Evolutionary conservation across 2,113 vertebrate species (phyloP), one percentile per base, ranked within the genome.

Genomic region (Anoura caudifer): DNA sequence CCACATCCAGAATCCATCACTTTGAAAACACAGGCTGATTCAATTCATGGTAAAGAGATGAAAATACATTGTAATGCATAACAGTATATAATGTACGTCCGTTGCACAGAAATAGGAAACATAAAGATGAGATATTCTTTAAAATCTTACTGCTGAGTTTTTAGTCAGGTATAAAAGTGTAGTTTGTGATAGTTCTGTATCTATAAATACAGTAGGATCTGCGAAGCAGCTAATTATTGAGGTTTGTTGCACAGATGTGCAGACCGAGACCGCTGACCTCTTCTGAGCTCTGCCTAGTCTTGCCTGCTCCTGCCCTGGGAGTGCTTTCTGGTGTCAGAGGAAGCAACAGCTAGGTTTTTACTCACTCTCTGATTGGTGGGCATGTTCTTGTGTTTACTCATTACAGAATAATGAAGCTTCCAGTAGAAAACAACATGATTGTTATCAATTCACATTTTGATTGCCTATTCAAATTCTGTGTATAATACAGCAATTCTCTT

Each of bases 341-440:
- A 59, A 76, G 70, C 38, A 24, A 5, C 9, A 22, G 19, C 10
- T 2, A 31, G 1, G 10, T 79, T 69, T 61, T 43, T 65, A 52
- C 11, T 38, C n/a, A 50, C 24, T 52, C 31, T 38, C 28, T 50
- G 33, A 72, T 2, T 56, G 41, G 52, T 41, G 41, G 76, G 28
- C 19, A 52, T 77, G 19, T 43, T 38, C 50, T 19, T 77, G 31
- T 59, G 16, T 90, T 90, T 73, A 83, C 47, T 79, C 67, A 24
- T 24, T 90, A 50, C 24, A 77, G 52, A 61, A 90, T 90, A 91
- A 67, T 54, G 22, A 75, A 89, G 7, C 72, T 85, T 91, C 22
- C 10, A 31, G 43, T 6, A 85, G 82, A 86, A 96, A 94, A 93
- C 63, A 95, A 69, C n/a, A 13, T 41, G 50, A 83, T 70, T 90